phyloP scores from a whole-genome alignment of 2,888 invertebrate species.

The Ferdinandea cuprea region DNA sequence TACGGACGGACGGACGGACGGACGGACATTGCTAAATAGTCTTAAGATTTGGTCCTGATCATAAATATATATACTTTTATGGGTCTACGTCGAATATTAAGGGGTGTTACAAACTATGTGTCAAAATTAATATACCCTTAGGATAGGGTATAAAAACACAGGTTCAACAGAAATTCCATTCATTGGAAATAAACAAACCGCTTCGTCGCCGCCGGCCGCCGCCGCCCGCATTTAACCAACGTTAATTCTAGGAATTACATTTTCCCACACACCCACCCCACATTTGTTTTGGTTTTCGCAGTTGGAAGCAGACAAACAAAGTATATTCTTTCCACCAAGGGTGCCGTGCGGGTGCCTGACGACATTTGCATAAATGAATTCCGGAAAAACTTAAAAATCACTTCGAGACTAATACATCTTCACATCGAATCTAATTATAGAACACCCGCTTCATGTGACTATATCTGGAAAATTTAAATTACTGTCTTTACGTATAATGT shows the following conservation, averaged over 20 bases:
- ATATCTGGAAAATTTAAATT: slow-evolving; percentile 23
- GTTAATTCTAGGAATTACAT: slow-evolving; percentile 27
- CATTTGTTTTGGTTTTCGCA: background rate
- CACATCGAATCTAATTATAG: slow-evolving; percentile 45
- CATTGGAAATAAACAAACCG: slow-evolving; percentile 22
- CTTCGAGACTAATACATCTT: slow-evolving; percentile 23
- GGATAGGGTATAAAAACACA: slow-evolving; percentile 20
- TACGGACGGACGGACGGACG: too few relatives aligned
- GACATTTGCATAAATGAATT: slow-evolving; percentile 44
- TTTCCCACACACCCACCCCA: slow-evolving; percentile 23
- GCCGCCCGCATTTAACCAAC: slow-evolving; percentile 14
- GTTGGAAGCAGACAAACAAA: background rate
- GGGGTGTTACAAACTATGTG: too few relatives aligned
- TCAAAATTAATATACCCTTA: too few relatives aligned
- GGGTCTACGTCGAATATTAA: too few relatives aligned
- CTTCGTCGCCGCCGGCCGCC: background rate
- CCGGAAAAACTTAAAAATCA: slow-evolving; percentile 29
- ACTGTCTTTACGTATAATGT: background rate
- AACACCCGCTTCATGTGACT: slow-evolving; percentile 5
- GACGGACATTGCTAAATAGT: too few relatives aligned
- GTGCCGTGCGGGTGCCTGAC: background rate
- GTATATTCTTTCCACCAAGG: background rate
- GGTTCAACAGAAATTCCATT: slow-evolving; percentile 33
- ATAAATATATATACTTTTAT: too few relatives aligned
- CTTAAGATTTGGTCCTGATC: too few relatives aligned